phyloP scores from a whole-genome alignment of 2,888 invertebrate species.

The Blera fallax region DNA sequence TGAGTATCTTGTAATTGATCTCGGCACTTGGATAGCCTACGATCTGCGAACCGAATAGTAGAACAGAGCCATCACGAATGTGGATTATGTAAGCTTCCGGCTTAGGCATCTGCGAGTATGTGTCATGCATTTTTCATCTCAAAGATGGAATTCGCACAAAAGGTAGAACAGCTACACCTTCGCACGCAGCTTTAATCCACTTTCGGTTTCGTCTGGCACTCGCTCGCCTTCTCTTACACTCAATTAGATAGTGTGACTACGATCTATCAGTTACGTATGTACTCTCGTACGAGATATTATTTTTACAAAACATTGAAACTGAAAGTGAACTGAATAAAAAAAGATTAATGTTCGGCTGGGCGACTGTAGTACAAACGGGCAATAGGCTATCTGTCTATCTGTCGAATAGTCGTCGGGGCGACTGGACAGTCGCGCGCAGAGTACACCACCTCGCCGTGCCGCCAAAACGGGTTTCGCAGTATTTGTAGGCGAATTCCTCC shows the following conservation, averaged over 20 bases:
- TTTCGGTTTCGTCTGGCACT: constrained; percentile 46
- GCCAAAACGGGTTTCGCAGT: constrained; percentile 57
- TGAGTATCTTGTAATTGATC: constrained; percentile 42
- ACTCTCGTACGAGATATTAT: constrained; percentile 43
- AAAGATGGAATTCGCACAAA: constrained; percentile 12
- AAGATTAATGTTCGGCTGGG: constrained; percentile 66
- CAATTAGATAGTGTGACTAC: constrained; percentile 61
- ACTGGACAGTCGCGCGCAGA: constrained; percentile 23
- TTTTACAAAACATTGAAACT: constrained; percentile 67
- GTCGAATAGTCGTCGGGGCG: constrained; percentile 59
- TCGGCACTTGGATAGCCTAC: constrained; percentile 28
- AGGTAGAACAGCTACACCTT: constrained; percentile 56
- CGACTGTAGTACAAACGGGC: constrained; percentile 47
- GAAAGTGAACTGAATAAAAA: constrained; percentile 70
- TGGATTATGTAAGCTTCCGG: constrained; percentile 16
- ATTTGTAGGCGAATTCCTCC: constrained; percentile 72
- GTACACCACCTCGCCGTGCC: not conserved
- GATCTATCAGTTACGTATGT: constrained; percentile 50
- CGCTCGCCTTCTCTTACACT: constrained; percentile 27
- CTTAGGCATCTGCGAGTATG: not conserved
- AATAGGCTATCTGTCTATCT: constrained; percentile 66
- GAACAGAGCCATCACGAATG: too few species aligned
- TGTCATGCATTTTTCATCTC: constrained; percentile 31
- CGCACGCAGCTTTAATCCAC: constrained; percentile 40
- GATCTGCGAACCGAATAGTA: not conserved